Evolutionary conservation across 2,888 invertebrate species (phyloP), one percentile per base, ranked within the genome.

Genomic region (Anticlea derivata): DNA sequence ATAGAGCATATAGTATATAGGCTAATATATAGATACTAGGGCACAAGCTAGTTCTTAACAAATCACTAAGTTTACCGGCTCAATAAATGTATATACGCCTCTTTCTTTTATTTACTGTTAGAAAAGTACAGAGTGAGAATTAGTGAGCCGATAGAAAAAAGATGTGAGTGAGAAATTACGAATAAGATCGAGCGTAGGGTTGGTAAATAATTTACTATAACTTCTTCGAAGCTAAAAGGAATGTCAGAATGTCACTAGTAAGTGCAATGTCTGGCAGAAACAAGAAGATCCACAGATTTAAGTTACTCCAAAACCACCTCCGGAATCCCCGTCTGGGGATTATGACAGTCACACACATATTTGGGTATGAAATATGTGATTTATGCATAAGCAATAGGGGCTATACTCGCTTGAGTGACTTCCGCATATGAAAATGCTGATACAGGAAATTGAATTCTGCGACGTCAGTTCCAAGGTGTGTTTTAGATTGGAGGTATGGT

Each of bases 211-310:
- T n/a, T n/a, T n/a, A n/a, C n/a, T n/a, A n/a, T n/a, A n/a, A n/a
- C n/a, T n/a, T n/a, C n/a, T n/a, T n/a, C n/a, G n/a, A n/a, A n/a
- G n/a, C n/a, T n/a, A n/a, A n/a, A n/a, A n/a, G n/a, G n/a, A n/a
- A n/a, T n/a, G 63, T 68, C 24, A 38, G 31, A 40, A 48, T 40
- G 40, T 27, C 20, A 30, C 31, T 34, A 34, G 11, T 38, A 3
- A 17, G 22, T 62, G 72, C 74, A 76, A 76, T 77, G 73, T 68
- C 66, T 71, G 75, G 79, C 78, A 77, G 39, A 81, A 81, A 80
- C 76, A 79, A 78, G 73, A 34, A 13, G 13, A n/a, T 41, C 44
- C 20, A 20, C 34, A 49, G 27, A n/a, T 12, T 10, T 24, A 34
- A 53, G 43, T 44, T 39, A 44, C 48, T 30, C 27, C 33, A 33